These are phyloP conservation scores for Eulithis prunata DNA, from an alignment of 2,888 invertebrate species.

Conservation along the genomic window DNA sequence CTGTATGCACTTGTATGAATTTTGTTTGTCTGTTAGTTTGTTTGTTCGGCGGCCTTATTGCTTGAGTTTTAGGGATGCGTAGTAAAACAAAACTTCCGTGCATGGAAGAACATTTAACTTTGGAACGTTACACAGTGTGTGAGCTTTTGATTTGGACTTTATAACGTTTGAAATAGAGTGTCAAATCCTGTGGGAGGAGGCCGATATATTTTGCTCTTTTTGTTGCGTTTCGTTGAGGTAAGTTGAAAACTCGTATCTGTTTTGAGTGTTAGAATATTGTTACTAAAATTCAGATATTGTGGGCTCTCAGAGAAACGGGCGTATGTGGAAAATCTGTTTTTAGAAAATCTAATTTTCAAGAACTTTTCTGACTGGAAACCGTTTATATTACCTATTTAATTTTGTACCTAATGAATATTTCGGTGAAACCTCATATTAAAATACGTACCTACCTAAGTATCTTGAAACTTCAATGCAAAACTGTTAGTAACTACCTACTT, in stretches of 20 bases:
- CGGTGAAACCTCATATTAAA: no score
- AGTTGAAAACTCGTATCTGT: constrained; percentile 37
- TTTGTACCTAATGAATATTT: no score
- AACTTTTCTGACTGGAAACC: no score
- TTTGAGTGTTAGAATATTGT: constrained; percentile 31
- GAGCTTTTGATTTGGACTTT: constrained; percentile 1
- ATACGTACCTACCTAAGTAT: no score
- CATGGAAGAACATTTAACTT: constrained; percentile 28
- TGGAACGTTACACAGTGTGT: not conserved
- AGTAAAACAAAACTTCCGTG: constrained; percentile 40
- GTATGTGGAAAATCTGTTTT: not conserved
- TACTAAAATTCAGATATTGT: constrained; percentile 23
- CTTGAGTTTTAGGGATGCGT: constrained; percentile 42
- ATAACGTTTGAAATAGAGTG: not conserved
- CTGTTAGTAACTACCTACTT: no score
- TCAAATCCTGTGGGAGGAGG: not conserved
- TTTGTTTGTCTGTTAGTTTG: constrained; percentile 49
- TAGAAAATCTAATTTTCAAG: no score
- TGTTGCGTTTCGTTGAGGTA: constrained; percentile 38
- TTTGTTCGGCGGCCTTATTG: constrained; percentile 39
- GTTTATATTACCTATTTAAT: no score
- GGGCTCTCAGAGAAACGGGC: not conserved
- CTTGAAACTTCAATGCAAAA: no score
- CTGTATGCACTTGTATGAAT: constrained; percentile 48
- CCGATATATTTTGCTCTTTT: constrained; percentile 25